Evolutionary conservation across 2,888 invertebrate genomes (phyloP), one percentile per base, ranked within the genome.

Genomic region (Drosophila demipolita): DNA sequence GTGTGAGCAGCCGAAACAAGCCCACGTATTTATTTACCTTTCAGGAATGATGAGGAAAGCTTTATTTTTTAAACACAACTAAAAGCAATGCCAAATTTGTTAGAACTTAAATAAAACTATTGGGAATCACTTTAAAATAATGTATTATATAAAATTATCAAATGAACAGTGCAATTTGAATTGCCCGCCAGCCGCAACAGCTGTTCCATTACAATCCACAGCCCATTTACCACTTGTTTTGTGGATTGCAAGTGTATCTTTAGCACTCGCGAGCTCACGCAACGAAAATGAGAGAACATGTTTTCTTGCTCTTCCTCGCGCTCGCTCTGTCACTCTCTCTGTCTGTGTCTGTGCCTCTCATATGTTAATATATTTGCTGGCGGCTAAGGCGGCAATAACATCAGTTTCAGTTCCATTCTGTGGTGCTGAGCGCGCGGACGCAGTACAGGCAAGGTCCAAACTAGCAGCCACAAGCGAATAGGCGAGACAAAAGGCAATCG

Each of bases 361-460:
- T 42, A 38, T 49, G 55, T 62, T 69, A 73, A 66, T 68, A 80
- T 82, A 84, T 80, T 67, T 78, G 68, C 61, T 64, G 52, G 60
- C 49, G 63, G 62, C 73, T 45, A 53, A 70, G 58, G 73, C 78
- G 75, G 76, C 85, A 78, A 77, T 66, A 78, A 81, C 77, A 80
- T 78, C 79, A 40, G 40, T 58, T 76, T 77, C 63, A 91, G 90
- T 91, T 80, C 75, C 80, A 78, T 77, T 90, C 71, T 81, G 83
- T 73, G 67, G 78, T 88, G 85, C 89, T 82, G 82, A 85, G 78
- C 83, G 91, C 89, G 91, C 91, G 91, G 91, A 82, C 89, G 91
- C 87, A 83, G 74, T 80, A 68, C 53, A 42, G 53, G 77, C n/a
- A 55, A 6, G 45, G 50, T 69, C 63, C 79, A 70, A 64, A 17